These are phyloP conservation scores for Microctonus hyperodae DNA, from an alignment of 2,888 invertebrate genomes.

Conservation along the genomic window DNA sequence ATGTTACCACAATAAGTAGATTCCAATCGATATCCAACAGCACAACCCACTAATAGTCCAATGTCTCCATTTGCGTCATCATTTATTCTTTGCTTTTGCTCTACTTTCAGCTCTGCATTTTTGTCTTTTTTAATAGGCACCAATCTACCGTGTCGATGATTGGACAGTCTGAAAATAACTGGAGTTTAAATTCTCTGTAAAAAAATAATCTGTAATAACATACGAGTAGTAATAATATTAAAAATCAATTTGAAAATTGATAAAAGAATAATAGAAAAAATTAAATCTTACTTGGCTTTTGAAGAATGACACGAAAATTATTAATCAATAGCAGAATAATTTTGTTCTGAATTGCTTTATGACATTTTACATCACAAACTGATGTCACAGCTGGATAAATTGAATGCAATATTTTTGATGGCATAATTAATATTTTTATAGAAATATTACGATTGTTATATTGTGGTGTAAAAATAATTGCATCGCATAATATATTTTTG, in stretches of 20 bases:
- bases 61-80: slow-evolving; percentile 47
- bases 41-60: slow-evolving; percentile 52
- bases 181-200: slow-evolving; percentile 55
- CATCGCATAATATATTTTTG: slow-evolving; percentile 46
- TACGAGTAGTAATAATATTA: not conserved
- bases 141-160: slow-evolving; percentile 45
- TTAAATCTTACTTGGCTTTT: slow-evolving; percentile 47
- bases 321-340: slow-evolving; percentile 44
- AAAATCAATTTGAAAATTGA: not conserved
- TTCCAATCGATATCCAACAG: slow-evolving; percentile 52
- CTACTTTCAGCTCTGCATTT: slow-evolving; percentile 29
- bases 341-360: slow-evolving; percentile 51
- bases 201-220: slow-evolving; percentile 42
- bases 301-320: slow-evolving; percentile 47
- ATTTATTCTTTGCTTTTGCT: slow-evolving; percentile 31
- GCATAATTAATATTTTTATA: slow-evolving; percentile 39
- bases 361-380: slow-evolving; percentile 48
- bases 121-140: slow-evolving; percentile 42
- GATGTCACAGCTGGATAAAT: slow-evolving; percentile 43
- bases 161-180: slow-evolving; percentile 55
- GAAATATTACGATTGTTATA: slow-evolving; percentile 46
- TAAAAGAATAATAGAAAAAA: slow-evolving; percentile 7
- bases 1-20: slow-evolving; percentile 51
- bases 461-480: slow-evolving; percentile 47
- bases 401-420: slow-evolving; percentile 44